These are phyloP conservation scores for Gnatocerus cornutus DNA, from an alignment of 2,888 invertebrate genomes.

Conservation along the genomic window DNA sequence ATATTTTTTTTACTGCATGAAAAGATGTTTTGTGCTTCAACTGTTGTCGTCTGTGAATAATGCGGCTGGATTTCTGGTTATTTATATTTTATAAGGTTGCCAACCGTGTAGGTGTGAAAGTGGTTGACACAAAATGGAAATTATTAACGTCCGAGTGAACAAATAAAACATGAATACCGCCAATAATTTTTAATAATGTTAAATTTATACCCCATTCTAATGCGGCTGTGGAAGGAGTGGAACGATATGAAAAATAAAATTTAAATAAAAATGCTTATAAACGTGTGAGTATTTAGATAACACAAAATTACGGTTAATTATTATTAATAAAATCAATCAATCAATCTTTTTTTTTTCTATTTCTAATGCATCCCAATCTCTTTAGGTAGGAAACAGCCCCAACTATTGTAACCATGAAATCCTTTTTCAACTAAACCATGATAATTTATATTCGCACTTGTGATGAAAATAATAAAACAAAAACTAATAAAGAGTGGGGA, in stretches of 20 bases:
- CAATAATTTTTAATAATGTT: constrained; percentile 51
- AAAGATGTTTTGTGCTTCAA: constrained; percentile 59
- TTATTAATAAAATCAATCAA: too few relatives aligned
- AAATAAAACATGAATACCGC: constrained; percentile 50
- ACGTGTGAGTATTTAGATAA: too few relatives aligned
- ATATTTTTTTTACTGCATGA: constrained; percentile 54
- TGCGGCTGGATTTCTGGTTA: constrained; percentile 59
- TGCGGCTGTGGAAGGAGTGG: not conserved
- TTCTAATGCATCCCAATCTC: too few relatives aligned
- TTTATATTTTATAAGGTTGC: constrained; percentile 59
- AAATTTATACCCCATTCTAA: constrained; percentile 45
- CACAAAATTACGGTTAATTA: too few relatives aligned
- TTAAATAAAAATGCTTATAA: too few relatives aligned
- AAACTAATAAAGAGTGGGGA: constrained; percentile 51
- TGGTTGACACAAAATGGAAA: constrained; percentile 57
- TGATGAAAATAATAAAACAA: constrained; percentile 44
- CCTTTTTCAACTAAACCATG: too few relatives aligned
- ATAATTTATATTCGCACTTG: constrained; percentile 1
- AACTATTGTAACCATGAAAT: too few relatives aligned
- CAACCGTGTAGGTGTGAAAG: constrained; percentile 61
- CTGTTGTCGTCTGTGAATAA: constrained; percentile 60
- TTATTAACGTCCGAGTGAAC: constrained; percentile 53
- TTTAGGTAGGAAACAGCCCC: too few relatives aligned
- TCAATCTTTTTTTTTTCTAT: not conserved
- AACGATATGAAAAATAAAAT: not conserved